Conservation (phyloP, 2,797 vertebrate species). For the Potorous gilbertii region DNA sequence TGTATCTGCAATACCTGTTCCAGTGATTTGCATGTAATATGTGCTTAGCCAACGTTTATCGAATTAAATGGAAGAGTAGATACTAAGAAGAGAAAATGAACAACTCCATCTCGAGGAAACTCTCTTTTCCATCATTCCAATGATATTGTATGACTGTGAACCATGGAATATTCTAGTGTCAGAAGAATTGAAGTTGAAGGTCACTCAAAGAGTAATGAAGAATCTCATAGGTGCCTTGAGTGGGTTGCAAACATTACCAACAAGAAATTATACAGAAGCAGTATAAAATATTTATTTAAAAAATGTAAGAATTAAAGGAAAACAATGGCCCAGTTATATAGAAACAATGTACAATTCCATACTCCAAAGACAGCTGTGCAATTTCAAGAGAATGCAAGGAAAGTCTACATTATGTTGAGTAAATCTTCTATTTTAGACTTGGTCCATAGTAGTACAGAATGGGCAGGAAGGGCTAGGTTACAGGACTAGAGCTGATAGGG, state of each 20-base stretch:
- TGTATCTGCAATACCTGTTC: not conserved
- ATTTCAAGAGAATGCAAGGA: not conserved
- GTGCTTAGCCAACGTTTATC: not conserved
- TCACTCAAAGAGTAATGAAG: not conserved
- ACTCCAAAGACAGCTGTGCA: not conserved
- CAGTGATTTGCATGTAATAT: not conserved
- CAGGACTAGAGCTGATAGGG: not conserved
- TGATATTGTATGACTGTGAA: not conserved
- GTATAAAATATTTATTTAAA: not conserved
- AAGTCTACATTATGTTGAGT: not conserved
- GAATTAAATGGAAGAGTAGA: not conserved
- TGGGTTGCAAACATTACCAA: not conserved
- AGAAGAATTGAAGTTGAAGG: not conserved
- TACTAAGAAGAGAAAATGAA: not conserved
- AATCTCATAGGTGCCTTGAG: not conserved
- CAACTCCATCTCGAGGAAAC: not conserved
- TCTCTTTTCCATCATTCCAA: not conserved
- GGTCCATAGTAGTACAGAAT: not conserved
- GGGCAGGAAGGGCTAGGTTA: not conserved
- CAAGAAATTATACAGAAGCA: not conserved
- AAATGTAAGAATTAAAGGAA: not conserved
- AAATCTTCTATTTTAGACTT: not conserved
- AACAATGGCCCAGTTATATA: not conserved
- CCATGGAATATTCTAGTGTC: not conserved
- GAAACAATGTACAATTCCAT: not conserved